phyloP scores from a whole-genome alignment of 2,888 invertebrate species.

The Papilio protenor region DNA sequence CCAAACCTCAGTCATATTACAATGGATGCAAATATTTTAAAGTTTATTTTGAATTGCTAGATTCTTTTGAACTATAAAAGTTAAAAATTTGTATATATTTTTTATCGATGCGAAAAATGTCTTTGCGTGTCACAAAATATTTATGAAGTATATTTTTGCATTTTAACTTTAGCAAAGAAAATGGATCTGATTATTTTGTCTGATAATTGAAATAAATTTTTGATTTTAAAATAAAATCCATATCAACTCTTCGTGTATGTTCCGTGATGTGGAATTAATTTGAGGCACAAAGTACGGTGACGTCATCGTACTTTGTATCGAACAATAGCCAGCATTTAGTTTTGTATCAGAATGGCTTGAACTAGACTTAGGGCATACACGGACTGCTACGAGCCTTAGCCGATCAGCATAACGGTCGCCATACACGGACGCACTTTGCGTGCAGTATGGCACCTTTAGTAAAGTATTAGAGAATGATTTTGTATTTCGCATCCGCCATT shows the following conservation, averaged over 20 bases:
- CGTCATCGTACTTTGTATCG: conserved; percentile 45
- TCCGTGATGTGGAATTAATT: conserved; percentile 21
- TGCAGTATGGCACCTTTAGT: not conserved
- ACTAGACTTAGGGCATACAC: conserved; percentile 24
- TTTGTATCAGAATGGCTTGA: conserved; percentile 69
- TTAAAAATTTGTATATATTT: not conserved
- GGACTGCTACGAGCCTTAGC: not conserved
- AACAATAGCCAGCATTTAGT: conserved; percentile 71
- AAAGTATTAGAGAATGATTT: conserved; percentile 56
- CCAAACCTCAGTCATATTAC: not conserved
- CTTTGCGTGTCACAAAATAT: not conserved
- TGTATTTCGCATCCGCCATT: conserved; percentile 56
- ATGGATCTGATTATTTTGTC: not conserved
- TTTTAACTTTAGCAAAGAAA: too few species aligned
- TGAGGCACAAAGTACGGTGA: conserved; percentile 38
- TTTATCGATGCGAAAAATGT: not conserved
- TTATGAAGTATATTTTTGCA: not conserved
- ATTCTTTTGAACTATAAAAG: too few species aligned
- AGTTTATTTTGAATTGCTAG: not conserved
- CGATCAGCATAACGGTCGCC: not conserved
- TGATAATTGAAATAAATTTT: not conserved
- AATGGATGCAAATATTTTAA: not conserved
- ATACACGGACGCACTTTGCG: not conserved
- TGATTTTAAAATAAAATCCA: not conserved
- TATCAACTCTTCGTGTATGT: conserved; percentile 11